Percentiles rank a stretch among this genome's conserved stretches.
Evolutionary conservation across 2,888 invertebrate genomes (phyloP).

Genomic region (Drosophila limbata): DNA sequence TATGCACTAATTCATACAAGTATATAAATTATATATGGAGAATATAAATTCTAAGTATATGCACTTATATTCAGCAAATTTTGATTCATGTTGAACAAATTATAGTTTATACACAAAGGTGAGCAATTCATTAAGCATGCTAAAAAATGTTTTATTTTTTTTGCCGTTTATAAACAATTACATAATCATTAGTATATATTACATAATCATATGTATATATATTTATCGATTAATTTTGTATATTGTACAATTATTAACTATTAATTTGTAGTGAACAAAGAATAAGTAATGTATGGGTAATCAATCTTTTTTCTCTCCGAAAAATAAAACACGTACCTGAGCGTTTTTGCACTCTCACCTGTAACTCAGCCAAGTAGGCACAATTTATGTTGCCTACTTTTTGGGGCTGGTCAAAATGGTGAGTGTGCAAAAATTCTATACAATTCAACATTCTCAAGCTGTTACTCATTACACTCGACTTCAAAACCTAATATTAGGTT

Average conservation of each 20-base stretch:
- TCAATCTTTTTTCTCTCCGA: slow-evolving; percentile 89
- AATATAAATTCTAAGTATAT: slow-evolving; percentile 76
- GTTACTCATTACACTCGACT: slow-evolving; percentile 73
- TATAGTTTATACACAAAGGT: slow-evolving; percentile 65
- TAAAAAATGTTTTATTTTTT: slow-evolving; percentile 24
- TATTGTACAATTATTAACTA: slow-evolving; percentile 65
- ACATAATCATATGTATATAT: slow-evolving; percentile 60
- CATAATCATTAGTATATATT: slow-evolving; percentile 61
- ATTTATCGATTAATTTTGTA: slow-evolving; percentile 48
- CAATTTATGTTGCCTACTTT: slow-evolving; percentile 11
- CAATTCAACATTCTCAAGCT: slow-evolving; percentile 80
- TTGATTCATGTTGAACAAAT: slow-evolving; percentile 75
- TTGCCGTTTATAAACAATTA: slow-evolving; percentile 59
- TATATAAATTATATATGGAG: slow-evolving; percentile 62
- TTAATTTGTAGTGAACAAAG: slow-evolving; percentile 78
- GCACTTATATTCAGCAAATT: slow-evolving; percentile 80
- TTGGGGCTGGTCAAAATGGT: slow-evolving; percentile 18
- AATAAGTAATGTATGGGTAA: slow-evolving; percentile 84
- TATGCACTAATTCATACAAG: slow-evolving; percentile 66
- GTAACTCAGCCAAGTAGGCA: neutral
- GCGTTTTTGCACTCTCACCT: slow-evolving; percentile 78
- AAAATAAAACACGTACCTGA: slow-evolving; percentile 87
- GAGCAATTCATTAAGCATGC: slow-evolving; percentile 66
- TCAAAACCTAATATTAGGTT: slow-evolving; percentile 61
- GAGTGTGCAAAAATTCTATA: slow-evolving; percentile 73